Conservation (phyloP, 2,113 vertebrate genomes). For the Phalacrocorax aristotelis region DNA sequence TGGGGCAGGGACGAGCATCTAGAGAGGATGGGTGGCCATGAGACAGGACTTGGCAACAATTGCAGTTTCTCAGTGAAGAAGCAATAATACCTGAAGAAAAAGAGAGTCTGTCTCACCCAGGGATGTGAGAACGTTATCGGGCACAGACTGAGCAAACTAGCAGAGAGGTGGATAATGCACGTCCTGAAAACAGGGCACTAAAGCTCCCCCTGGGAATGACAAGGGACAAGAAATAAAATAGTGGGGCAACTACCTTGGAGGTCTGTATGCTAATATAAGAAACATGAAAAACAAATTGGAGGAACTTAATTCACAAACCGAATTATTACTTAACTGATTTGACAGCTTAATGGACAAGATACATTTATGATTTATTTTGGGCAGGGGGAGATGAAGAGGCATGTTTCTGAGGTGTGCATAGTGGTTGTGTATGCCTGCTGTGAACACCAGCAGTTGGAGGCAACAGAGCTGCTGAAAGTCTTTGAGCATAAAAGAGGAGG, state of each 20-base stretch:
- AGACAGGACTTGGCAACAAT: background rate
- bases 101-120: background rate
- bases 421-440: background rate
- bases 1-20: background rate
- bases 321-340: background rate
- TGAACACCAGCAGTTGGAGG: background rate
- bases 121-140: background rate
- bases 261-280: background rate
- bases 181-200: background rate
- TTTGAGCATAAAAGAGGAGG: background rate
- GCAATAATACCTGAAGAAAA: background rate
- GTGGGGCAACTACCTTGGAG: background rate
- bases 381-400: background rate
- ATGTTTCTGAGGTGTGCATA: background rate
- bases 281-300: background rate
- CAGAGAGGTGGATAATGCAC: background rate
- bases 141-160: background rate
- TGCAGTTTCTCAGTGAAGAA: background rate
- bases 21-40: background rate
- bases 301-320: background rate
- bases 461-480: background rate
- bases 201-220: accelerated
- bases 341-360: background rate
- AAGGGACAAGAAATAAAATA: background rate
- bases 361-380: background rate